Evolutionary conservation across 2,888 invertebrate species (phyloP), one percentile per base, ranked within the genome.

Genomic region (Oasisia sp.): DNA sequence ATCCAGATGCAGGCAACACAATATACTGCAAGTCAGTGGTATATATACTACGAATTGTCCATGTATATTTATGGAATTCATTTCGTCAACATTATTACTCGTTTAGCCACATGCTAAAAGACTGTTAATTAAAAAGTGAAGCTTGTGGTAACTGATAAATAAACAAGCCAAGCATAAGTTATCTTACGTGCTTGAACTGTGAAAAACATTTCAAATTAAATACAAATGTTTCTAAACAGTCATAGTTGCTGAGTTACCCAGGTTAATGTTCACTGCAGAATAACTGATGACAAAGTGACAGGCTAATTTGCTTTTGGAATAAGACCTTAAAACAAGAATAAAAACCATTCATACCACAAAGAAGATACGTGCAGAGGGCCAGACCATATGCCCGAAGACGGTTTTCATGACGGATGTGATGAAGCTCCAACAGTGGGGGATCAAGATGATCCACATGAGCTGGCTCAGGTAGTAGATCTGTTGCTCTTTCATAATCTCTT

Each of bases 361-460:
- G 38, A 95, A 93, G 0, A 95, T 95, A 32, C 92, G 92, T 0
- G 93, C 32, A 7, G 93, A 92, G 12, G 95, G 95, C 89, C 94
- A 93, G 8, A 94, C 93, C 92, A 94, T 93, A 58, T 93, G 94
- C 11, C 95, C 95, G 92, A 95, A 95, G 89, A 95, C 90, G 38
- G 94, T 94, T 91, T 95, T 95, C 91, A 94, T 93, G 32, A 94
- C 45, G 92, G 94, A 94, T 5, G 93, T 94, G 94, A 99, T 98
- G 93, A 99, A 97, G 1, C 98, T 97, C 92, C 99, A 98, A 92
- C 98, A 97, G 97, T 99, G 99, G 0, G 99, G 99, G 92, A 98
- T 97, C 74, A 98, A 97, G 95, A 98, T 98, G 3, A 98, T 98
- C 94, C 98, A 98, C 92, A 99, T 97, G 91, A 99, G 96, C 93